Evolutionary conservation across 2,888 invertebrate genomes (phyloP).

Genomic region (Quadriops clusia): DNA sequence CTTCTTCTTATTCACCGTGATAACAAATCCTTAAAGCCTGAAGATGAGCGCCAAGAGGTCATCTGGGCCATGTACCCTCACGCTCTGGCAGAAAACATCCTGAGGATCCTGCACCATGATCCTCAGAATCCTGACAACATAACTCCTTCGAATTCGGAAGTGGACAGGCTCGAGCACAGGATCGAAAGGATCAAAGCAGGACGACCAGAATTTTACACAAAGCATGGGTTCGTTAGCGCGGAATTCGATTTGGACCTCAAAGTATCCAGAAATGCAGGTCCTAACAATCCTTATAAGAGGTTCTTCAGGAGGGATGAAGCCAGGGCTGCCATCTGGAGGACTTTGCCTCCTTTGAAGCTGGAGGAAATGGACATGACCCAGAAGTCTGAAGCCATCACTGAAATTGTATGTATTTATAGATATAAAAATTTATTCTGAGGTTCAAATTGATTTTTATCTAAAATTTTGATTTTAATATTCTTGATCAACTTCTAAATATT

Average conservation of each 20-base stretch:
- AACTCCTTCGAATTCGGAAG: conserved; percentile 3
- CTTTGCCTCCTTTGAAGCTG: conserved; percentile 27
- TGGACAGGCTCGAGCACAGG: neutral
- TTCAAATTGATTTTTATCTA: neutral
- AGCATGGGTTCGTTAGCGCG: too few species aligned
- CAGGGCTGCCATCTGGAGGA: conserved; percentile 31
- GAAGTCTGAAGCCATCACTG: conserved; percentile 30
- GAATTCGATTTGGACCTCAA: too few species aligned
- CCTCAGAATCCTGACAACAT: too few species aligned
- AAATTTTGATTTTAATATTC: neutral
- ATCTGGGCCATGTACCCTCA: conserved; percentile 10
- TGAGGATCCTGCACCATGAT: conserved; percentile 3
- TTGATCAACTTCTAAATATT: neutral
- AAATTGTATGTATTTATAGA: conserved; percentile 22
- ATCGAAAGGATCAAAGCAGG: too few species aligned
- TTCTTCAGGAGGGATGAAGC: conserved; percentile 29
- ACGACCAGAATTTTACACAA: too few species aligned
- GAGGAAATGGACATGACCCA: conserved; percentile 30
- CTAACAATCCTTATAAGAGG: conserved; percentile 26
- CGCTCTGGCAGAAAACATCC: conserved; percentile 8
- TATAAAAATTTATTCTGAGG: too few species aligned
- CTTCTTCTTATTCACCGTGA: too few species aligned
- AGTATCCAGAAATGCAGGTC: conserved; percentile 12
- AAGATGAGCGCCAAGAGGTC: conserved; percentile 7
- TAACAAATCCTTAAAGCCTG: too few species aligned